phyloP scores from a whole-genome alignment of 2,797 vertebrate species.

The Gouania willdenowi region DNA sequence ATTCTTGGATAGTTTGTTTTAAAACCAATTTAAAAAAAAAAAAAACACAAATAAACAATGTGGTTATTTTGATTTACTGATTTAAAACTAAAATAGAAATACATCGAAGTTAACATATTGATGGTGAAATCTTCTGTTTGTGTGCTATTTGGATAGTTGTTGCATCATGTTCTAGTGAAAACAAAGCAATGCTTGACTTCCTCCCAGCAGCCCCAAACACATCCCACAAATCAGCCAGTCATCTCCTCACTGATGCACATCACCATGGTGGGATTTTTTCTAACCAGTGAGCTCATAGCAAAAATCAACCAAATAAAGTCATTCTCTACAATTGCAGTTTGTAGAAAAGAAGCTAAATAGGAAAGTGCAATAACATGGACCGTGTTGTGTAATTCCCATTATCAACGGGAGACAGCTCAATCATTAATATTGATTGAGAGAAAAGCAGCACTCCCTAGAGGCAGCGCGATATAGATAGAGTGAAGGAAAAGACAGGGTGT shows the following conservation, averaged over 20 bases:
- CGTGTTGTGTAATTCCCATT: slow-evolving; percentile 35
- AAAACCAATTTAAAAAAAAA: no score
- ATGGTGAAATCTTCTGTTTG: no score
- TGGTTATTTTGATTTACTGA: no score
- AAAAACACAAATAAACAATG: no score
- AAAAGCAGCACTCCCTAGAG: slow-evolving; percentile 11
- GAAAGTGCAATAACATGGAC: slow-evolving; percentile 20
- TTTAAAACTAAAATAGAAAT: no score
- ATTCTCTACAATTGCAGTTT: slow-evolving; percentile 13
- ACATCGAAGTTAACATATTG: no score
- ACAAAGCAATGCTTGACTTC: background rate
- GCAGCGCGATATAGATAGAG: slow-evolving; percentile 1
- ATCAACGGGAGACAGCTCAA: slow-evolving; percentile 43
- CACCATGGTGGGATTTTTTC: background rate
- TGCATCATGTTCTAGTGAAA: slow-evolving; percentile 18
- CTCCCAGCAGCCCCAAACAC: background rate
- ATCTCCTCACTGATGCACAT: slow-evolving; percentile 1
- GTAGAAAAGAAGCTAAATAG: slow-evolving; percentile 24
- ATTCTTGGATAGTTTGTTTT: no score
- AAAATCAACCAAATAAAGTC: slow-evolving; percentile 11
- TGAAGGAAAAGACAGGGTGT: background rate
- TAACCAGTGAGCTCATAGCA: background rate
- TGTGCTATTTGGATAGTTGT: no score
- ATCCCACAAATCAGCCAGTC: background rate
- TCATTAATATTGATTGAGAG: slow-evolving; percentile 47